A percentile compares a stretch with the other conserved stretches of the same genome.
phyloP scores from a whole-genome alignment of 2,113 vertebrate species.

The Tenrec ecaudatus region DNA sequence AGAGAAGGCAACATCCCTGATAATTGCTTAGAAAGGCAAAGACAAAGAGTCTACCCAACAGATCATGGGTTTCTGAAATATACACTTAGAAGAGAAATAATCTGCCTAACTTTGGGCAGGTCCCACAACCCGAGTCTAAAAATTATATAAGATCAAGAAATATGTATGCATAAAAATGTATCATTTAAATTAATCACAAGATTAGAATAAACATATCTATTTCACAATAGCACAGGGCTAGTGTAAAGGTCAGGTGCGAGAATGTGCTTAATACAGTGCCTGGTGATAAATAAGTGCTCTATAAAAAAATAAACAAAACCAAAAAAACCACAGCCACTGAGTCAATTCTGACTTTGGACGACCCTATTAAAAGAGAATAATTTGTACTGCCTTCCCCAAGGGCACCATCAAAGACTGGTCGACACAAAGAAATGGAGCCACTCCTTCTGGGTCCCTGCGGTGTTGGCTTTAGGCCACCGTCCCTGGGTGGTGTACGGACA shows the following conservation, averaged over 20 bases:
- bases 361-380: neutral
- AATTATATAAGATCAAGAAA: neutral
- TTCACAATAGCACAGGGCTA: neutral
- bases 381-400: neutral
- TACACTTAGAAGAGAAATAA: neutral
- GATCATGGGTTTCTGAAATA: neutral
- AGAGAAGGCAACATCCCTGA: neutral
- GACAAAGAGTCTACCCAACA: neutral
- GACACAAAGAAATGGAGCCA: neutral
- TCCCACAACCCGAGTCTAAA: neutral
- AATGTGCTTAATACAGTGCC: neutral
- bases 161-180: neutral
- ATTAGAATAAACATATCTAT: constrained; percentile 17
- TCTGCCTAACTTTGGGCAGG: neutral
- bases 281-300: neutral
- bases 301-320: no score
- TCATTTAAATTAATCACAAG: neutral
- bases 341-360: no score
- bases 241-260: neutral
- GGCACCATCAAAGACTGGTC: fast-evolving
- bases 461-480: neutral
- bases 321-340: no score
- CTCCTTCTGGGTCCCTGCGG: neutral
- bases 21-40: constrained; percentile 42
- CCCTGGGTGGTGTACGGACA: neutral